Conservation (phyloP, 2,797 vertebrate genomes). For the Arrhamphus sclerolepis region DNA sequence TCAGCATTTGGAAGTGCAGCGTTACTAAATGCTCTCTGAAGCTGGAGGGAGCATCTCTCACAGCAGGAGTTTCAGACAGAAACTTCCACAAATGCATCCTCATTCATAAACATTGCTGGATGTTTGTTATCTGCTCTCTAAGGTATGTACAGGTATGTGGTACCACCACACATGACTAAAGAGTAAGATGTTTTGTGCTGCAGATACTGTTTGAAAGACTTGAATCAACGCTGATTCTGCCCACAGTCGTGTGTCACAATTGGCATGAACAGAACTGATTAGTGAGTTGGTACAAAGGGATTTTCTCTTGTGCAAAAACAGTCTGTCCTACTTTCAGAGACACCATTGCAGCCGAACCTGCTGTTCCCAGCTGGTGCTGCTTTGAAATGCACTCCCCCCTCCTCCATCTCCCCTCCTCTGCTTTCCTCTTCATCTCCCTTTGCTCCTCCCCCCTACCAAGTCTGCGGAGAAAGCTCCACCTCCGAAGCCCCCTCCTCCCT, state of each 20-base stretch:
- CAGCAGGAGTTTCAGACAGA: too few species aligned
- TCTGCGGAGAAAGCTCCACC: slow-evolving; percentile 48
- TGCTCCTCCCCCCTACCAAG: slow-evolving; percentile 46
- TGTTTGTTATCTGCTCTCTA: too few species aligned
- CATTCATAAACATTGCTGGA: too few species aligned
- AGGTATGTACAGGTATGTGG: too few species aligned
- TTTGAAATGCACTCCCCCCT: slow-evolving; percentile 53
- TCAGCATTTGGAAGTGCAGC: too few species aligned
- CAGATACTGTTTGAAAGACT: neutral
- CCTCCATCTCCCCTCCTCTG: slow-evolving; percentile 20
- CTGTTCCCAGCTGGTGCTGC: slow-evolving; percentile 70
- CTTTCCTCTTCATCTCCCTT: slow-evolving; percentile 49
- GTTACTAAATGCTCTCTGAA: too few species aligned
- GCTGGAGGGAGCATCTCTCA: too few species aligned
- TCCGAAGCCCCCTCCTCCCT: slow-evolving; percentile 1
- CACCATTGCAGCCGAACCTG: slow-evolving; percentile 66
- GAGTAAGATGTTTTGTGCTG: slow-evolving; percentile 6
- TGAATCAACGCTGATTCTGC: neutral
- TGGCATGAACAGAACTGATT: slow-evolving; percentile 35
- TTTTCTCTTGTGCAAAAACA: slow-evolving; percentile 65
- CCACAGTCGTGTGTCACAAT: slow-evolving; percentile 27
- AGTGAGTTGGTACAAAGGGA: slow-evolving; percentile 61
- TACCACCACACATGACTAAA: neutral
- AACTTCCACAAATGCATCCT: too few species aligned
- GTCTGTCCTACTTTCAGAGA: slow-evolving; percentile 72